A percentile compares a stretch with the other conserved stretches of the same genome.
Conservation (phyloP, 2,888 invertebrate genomes). For the Eristalis pertinax region DNA sequence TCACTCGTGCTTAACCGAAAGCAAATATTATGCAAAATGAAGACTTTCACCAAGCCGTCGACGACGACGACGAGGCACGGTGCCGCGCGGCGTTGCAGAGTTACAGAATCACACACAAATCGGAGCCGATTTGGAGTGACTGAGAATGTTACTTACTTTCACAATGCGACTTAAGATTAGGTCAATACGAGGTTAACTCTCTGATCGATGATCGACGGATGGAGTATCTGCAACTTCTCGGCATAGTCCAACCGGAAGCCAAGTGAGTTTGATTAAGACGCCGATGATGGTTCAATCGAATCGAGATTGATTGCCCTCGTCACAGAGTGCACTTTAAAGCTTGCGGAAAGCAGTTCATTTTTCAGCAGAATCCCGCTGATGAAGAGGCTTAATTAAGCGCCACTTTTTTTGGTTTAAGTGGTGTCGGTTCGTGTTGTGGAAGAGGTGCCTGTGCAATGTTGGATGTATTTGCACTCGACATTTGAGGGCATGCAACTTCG, state of each 20-base stretch:
- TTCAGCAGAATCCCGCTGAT: not conserved
- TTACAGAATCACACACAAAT: conserved; percentile 8
- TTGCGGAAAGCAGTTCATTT: not conserved
- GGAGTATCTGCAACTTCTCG: not conserved
- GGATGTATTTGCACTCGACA: not conserved
- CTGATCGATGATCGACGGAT: not conserved
- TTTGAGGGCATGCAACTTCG: not conserved
- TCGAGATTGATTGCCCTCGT: not conserved
- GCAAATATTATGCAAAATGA: conserved; percentile 20
- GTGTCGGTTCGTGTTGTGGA: not conserved
- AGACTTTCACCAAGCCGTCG: not conserved
- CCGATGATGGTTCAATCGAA: not conserved
- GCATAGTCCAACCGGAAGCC: not conserved
- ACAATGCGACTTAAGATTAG: not conserved
- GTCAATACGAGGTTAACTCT: conserved; percentile 3
- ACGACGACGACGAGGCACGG: not conserved
- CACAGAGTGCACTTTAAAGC: not conserved
- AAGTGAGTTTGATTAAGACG: not conserved
- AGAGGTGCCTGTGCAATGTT: not conserved
- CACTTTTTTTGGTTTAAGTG: not conserved
- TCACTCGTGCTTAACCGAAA: conserved; percentile 3
- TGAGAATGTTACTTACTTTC: conserved; percentile 8
- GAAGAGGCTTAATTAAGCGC: not conserved
- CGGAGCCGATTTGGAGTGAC: not conserved
- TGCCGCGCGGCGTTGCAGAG: too few species aligned